A percentile compares a stretch with the other conserved stretches of the same genome.
Evolutionary conservation across 1,140 invertebrate genomes (phyloP).

Genomic region (Orchesella cincta): DNA sequence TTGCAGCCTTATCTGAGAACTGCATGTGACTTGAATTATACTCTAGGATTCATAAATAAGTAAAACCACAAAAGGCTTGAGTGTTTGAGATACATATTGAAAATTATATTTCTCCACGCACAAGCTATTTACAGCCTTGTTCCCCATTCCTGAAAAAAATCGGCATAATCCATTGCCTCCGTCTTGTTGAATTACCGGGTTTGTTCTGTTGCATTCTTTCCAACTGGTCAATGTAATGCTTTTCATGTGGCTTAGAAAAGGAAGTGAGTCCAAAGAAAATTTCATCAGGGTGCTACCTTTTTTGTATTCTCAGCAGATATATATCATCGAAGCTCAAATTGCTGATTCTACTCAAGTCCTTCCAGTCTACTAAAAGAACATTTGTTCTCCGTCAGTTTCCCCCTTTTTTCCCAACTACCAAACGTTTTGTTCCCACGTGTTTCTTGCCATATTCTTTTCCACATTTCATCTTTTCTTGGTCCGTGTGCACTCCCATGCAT

Average conservation of each 20-base stretch:
- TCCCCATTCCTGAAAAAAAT: background rate
- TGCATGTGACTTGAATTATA: too few species aligned
- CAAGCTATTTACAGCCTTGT: too few species aligned
- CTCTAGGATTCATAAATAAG: too few species aligned
- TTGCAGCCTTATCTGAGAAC: too few species aligned
- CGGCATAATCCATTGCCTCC: background rate
- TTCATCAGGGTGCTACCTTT: background rate
- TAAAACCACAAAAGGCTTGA: too few species aligned
- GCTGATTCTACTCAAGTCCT: slow-evolving; percentile 39
- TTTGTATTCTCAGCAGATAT: background rate
- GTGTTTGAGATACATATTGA: too few species aligned
- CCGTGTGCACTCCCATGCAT: too few species aligned
- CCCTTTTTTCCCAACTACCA: background rate
- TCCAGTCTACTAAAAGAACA: slow-evolving; percentile 33
- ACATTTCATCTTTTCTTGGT: background rate
- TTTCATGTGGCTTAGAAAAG: background rate
- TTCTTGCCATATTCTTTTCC: background rate
- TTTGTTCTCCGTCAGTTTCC: slow-evolving; percentile 42
- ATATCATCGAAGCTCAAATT: slow-evolving; percentile 24
- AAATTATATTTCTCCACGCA: too few species aligned
- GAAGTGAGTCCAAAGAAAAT: background rate
- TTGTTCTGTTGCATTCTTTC: background rate
- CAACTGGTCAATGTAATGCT: background rate
- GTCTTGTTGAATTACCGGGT: background rate
- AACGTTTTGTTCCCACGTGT: background rate